These are phyloP conservation scores for Trilocha varians DNA, from an alignment of 2,888 invertebrate genomes.

Conservation along the genomic window DNA sequence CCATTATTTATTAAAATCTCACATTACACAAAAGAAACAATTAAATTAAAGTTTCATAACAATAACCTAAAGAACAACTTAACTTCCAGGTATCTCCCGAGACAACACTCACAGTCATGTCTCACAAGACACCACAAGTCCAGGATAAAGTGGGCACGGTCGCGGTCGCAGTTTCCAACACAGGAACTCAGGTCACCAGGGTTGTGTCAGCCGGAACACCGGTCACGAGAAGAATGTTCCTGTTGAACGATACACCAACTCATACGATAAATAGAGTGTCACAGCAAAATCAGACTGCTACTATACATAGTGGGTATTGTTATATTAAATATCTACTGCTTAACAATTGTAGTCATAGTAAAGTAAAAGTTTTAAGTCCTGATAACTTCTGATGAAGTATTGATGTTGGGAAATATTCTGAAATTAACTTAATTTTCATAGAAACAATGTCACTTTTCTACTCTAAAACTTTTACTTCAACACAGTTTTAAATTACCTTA, in stretches of 20 bases:
- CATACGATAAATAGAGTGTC: constrained; percentile 58
- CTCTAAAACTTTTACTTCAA: no score
- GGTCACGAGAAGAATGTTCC: constrained; percentile 59
- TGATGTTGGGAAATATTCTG: no score
- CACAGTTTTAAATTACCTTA: no score
- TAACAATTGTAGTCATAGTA: not conserved
- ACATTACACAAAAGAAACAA: no score
- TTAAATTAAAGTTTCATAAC: no score
- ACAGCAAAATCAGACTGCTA: constrained; percentile 65
- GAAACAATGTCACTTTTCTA: no score
- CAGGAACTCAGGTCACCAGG: constrained; percentile 57
- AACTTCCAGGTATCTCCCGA: constrained; percentile 61
- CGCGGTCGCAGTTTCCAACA: constrained; percentile 54
- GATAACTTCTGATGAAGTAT: no score
- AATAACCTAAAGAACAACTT: constrained; percentile 1
- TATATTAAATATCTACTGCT: not conserved
- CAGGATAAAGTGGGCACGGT: constrained; percentile 66
- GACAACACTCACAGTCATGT: constrained; percentile 66
- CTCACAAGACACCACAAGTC: constrained; percentile 65
- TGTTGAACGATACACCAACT: constrained; percentile 57
- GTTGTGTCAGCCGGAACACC: constrained; percentile 57
- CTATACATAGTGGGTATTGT: constrained; percentile 61
- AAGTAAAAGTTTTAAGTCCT: no score
- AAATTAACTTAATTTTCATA: no score
- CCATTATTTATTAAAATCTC: no score